Conservation (phyloP, 2,797 vertebrate species). For the Pipistrellus pygmaeus region DNA sequence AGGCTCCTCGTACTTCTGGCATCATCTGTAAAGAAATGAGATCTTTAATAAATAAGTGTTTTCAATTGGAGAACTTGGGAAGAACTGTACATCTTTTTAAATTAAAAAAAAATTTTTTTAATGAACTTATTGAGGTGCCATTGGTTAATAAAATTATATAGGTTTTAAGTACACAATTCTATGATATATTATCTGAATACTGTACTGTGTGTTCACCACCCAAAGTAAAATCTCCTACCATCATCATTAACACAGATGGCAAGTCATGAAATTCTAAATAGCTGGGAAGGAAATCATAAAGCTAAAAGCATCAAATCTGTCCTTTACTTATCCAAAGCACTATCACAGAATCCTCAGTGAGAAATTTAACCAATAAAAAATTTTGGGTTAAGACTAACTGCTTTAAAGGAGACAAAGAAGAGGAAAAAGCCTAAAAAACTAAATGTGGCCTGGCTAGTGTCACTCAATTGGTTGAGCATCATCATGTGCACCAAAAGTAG, state of each 20-base stretch:
- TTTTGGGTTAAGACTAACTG: not conserved
- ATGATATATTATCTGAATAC: not conserved
- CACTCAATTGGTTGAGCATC: not conserved
- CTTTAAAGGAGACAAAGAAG: not conserved
- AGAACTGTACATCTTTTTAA: not conserved
- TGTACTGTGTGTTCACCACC: not conserved
- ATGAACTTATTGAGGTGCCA: not conserved
- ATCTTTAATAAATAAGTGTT: not conserved
- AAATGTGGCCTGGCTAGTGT: not conserved
- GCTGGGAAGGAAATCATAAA: not conserved
- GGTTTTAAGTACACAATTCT: no score
- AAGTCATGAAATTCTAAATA: fast-evolving
- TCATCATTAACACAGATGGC: not conserved
- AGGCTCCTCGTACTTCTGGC: conserved; percentile 94
- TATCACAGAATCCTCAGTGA: not conserved
- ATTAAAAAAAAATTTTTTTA: not conserved
- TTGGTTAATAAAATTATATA: not conserved
- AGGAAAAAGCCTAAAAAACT: not conserved
- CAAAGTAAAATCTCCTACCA: not conserved
- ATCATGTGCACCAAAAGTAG: not conserved
- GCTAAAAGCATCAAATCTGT: not conserved
- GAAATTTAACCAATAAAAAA: not conserved
- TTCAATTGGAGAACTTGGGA: not conserved
- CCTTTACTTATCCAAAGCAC: not conserved
- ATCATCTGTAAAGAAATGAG: conserved; percentile 93